These are phyloP conservation scores for Hippolais icterina DNA, from an alignment of 2,113 vertebrate species.

Conservation along the genomic window DNA sequence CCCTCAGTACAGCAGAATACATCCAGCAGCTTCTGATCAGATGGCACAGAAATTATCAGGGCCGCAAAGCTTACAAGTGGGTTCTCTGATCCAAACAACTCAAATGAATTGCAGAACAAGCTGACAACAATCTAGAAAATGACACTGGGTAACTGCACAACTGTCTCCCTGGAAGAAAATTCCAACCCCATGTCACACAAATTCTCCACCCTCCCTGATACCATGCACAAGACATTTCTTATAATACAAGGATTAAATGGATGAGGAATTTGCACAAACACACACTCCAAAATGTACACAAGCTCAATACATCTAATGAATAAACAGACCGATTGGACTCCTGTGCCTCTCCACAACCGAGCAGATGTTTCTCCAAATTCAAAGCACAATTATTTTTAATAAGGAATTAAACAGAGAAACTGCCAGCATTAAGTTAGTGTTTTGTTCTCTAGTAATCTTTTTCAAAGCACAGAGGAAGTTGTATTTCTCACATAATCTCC, in stretches of 20 bases:
- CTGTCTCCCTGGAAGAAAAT: background rate
- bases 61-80: background rate
- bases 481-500: background rate
- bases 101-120: background rate
- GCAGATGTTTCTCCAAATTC: conserved; percentile 35
- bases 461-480: background rate
- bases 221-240: background rate
- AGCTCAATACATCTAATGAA: background rate
- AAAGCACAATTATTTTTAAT: conserved; percentile 28
- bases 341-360: background rate
- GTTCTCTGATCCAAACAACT: background rate
- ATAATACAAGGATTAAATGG: background rate
- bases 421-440: background rate
- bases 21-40: background rate
- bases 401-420: background rate
- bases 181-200: background rate
- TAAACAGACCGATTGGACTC: conserved; percentile 5
- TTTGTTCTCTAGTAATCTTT: background rate
- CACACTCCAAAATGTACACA: background rate
- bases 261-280: conserved; percentile 12
- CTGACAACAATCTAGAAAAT: background rate
- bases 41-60: background rate
- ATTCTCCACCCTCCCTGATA: background rate
- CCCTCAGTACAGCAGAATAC: background rate
- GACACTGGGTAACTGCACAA: background rate